Evolutionary conservation across 1,140 invertebrate species (phyloP).

Genomic region (Frieseomelitta varia): DNA sequence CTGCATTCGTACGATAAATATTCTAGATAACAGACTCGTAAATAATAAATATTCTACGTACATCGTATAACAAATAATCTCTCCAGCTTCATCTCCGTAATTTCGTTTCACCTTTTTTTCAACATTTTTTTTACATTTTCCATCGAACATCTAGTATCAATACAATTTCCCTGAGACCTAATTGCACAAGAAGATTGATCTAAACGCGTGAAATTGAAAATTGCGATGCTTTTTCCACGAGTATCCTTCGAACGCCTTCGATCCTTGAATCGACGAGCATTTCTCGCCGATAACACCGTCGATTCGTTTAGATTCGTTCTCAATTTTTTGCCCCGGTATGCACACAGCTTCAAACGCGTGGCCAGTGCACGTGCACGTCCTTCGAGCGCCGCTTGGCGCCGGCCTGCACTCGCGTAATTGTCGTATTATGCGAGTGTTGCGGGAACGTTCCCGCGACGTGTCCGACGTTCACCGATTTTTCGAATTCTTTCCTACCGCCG

Average conservation of each 20-base stretch:
- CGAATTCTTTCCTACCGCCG: slow-evolving; percentile 28
- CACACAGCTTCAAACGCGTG: slow-evolving; percentile 23
- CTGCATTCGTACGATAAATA: too few species aligned
- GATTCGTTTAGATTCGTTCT: slow-evolving; percentile 19
- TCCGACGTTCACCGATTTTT: slow-evolving; percentile 33
- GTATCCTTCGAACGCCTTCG: not conserved
- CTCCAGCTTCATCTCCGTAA: not conserved
- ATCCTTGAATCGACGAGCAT: not conserved
- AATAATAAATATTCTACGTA: too few species aligned
- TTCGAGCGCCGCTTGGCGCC: slow-evolving; percentile 61
- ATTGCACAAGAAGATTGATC: not conserved
- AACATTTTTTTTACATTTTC: not conserved
- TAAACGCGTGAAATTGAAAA: not conserved
- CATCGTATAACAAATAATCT: not conserved
- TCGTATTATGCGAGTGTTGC: slow-evolving; percentile 47
- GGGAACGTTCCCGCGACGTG: slow-evolving; percentile 25
- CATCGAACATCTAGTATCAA: too few species aligned
- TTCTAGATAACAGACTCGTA: too few species aligned
- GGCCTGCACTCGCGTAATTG: slow-evolving; percentile 52
- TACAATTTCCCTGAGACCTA: not conserved
- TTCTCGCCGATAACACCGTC: not conserved
- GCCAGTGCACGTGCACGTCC: slow-evolving; percentile 41
- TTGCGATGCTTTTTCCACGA: not conserved
- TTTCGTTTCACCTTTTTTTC: not conserved
- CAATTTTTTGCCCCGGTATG: slow-evolving; percentile 31